Conservation (phyloP, 2,888 invertebrate species). For the Busseola fusca region DNA sequence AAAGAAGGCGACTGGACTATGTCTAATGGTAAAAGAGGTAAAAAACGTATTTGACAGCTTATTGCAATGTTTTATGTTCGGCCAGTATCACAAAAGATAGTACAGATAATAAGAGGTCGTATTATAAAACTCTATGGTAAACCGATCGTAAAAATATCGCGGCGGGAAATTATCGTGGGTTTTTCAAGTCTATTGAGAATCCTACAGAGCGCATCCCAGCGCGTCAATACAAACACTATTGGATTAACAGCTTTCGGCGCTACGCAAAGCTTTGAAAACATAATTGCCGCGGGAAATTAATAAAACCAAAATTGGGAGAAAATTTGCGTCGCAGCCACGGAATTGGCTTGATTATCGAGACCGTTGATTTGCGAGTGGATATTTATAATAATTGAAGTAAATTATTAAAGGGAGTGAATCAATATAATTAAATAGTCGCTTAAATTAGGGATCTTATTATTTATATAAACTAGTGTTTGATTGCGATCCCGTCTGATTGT, state of each 20-base stretch:
- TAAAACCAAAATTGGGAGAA: too few relatives aligned
- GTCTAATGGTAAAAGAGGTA: neutral
- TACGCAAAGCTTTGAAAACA: too few relatives aligned
- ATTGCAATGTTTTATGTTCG: conserved; percentile 2
- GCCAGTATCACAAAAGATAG: neutral
- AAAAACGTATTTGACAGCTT: neutral
- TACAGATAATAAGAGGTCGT: neutral
- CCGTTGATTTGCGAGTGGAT: neutral
- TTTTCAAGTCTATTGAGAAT: neutral
- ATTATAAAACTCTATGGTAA: neutral
- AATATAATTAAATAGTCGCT: neutral
- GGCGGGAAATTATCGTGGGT: neutral
- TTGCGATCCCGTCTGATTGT: too few relatives aligned
- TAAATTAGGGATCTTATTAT: too few relatives aligned
- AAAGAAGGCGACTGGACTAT: conserved; percentile 29
- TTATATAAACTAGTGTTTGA: too few relatives aligned
- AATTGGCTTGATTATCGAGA: neutral
- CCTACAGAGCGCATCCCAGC: too few relatives aligned
- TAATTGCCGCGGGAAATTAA: too few relatives aligned
- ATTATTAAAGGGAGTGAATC: neutral
- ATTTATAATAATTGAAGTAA: neutral
- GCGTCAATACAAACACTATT: too few relatives aligned
- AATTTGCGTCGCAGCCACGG: neutral
- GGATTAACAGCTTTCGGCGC: too few relatives aligned
- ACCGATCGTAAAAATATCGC: neutral